Base-by-base conservation (phyloP, 2,888 invertebrate genomes). In the Elmis aenea region DNA sequence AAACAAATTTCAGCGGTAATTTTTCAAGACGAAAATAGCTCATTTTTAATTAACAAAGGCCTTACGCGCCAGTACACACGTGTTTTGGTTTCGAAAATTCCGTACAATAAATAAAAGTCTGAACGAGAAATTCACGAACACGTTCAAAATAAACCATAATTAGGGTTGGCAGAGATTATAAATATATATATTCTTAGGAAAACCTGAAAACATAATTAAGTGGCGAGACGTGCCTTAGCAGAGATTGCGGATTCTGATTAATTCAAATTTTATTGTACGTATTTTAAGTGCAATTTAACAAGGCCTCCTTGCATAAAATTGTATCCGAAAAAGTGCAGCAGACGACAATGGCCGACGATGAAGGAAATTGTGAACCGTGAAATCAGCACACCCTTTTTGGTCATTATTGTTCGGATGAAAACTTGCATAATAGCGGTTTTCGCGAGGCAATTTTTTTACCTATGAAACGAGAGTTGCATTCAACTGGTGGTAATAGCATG, bases 261-360 rank as follows among this genome's bases (percentile, higher is more conserved):
- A 59, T 59, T 48, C 54, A 43, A 49, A 54, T 57, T 59, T 61
- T 59, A 61, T 62, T 61, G 57, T 57, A 29, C 26, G 41, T 23
- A 52, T 57, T 60, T 59, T 56, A 53, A 57, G 53, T 56, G 55
- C 54, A 63, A 64, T 64, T 65, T 64, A 62, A 59, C 57, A 58
- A 61, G 60, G 59, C 55, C 56, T 55, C 54, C 59, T 63, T 62
- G 64, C 63, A 64, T 63, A 61, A 64, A 65, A 63, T 62, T 63
- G 61, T 59, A 55, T 50, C 51, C 55, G 52, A 55, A 62, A 59
- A 29, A 44, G 38, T 48, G 52, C 45, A 39, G 42, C 50, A 52
- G 57, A 59, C 59, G 59, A 58, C 59, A 61, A 61, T 61, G 56
- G 50, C 52, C 56, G 53, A 54, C 57, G 58, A 59, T 57, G 56